Percentiles rank a stretch among this genome's conserved stretches.
These are phyloP conservation scores for Fulmarus glacialis DNA, from an alignment of 2,113 vertebrate species.

Conservation along the genomic window DNA sequence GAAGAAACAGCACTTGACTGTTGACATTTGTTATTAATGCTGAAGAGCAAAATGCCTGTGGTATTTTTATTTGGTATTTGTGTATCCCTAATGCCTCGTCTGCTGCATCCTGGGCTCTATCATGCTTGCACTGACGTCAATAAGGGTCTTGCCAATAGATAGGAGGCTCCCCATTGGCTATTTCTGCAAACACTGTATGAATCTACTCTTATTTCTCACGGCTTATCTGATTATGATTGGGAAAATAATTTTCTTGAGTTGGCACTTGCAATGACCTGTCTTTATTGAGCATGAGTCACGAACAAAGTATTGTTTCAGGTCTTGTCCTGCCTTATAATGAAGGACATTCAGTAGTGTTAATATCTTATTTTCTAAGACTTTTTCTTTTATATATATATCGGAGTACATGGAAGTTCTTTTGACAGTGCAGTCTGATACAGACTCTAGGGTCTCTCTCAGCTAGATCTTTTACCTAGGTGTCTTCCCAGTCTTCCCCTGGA, in stretches of 20 bases:
- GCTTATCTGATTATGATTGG: constrained; percentile 23
- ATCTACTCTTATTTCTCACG: constrained; percentile 15
- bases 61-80: constrained; percentile 61
- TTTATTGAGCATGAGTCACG: background rate
- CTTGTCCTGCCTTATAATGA: background rate
- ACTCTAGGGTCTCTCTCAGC: background rate
- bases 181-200: background rate
- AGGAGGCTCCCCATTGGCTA: constrained; percentile 16
- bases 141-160: background rate
- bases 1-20: constrained; percentile 28
- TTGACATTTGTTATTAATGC: constrained; percentile 53
- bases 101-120: constrained; percentile 3
- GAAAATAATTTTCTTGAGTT: background rate
- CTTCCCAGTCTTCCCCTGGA: constrained; percentile 6
- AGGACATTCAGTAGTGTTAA: background rate
- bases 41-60: constrained; percentile 36
- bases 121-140: background rate
- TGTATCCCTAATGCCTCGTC: constrained; percentile 1
- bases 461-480: background rate
- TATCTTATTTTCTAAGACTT: constrained; percentile 15
- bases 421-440: background rate
- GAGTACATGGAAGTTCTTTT: constrained; percentile 24
- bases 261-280: background rate
- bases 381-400: background rate
- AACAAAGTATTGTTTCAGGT: background rate